Base-by-base conservation (phyloP, 2,113 vertebrate genomes). In the Cepphus grylle region DNA sequence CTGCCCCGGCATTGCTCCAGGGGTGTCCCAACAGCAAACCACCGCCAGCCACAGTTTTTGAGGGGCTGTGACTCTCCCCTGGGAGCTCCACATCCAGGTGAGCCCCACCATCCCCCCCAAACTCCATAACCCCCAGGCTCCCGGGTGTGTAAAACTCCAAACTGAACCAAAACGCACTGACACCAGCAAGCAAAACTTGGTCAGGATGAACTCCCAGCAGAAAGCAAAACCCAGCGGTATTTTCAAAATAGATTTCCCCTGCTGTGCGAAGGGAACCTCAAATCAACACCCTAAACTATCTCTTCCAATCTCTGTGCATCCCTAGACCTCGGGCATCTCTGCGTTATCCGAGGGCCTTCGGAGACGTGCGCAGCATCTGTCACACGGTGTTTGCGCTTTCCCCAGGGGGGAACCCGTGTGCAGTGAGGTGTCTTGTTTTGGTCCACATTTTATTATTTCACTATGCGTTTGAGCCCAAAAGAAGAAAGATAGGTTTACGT, bases 161-260 rank as follows among this genome's bases (percentile, higher is more conserved):
- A 45, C 10, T 0, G 0, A 36, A 15, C 1, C 2, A 34, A 65
- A 78, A 9, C 0, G 0, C 5, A 42, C 76, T 47, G 69, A 47
- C 1, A 1, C 6, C 86, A 22, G 22, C 15, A 26, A 71, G 52
- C 23, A 81, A 34, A 66, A 15, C 47, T 2, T 1, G 13, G 29
- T 18, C 27, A 43, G 43, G 66, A 58, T 0, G 0, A 63, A 17
- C 53, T 81, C 42, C 34, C 49, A 15, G 66, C 62, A 94, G 86
- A 79, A 69, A 87, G 70, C 52, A 89, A 91, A 93, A 49, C 66
- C 43, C 38, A 26, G 43, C 0, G 0, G 34, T 52, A 18, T 50
- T 88, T 69, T 67, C n/a, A 88, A 77, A 62, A 73, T 7, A 21
- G 6, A 2, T 94, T 94, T 92, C 73, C 85, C 66, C 81, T 34